These are phyloP conservation scores for Crossoptilon crossoptilon DNA, from an alignment of 2,797 vertebrate genomes.

Conservation along the genomic window DNA sequence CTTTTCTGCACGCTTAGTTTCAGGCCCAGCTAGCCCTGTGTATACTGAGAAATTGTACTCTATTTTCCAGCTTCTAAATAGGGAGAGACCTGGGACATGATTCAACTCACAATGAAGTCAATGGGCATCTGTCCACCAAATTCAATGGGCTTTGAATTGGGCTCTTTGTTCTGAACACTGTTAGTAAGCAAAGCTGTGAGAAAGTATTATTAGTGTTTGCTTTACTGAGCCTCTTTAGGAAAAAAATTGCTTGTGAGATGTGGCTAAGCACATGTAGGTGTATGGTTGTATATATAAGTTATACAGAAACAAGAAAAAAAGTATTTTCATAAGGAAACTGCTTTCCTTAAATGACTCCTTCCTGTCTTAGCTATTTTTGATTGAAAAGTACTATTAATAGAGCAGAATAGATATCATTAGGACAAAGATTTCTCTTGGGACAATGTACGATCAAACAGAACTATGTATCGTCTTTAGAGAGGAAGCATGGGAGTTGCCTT, in stretches of 20 bases:
- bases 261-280: not conserved
- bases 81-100: not conserved
- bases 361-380: constrained; percentile 4
- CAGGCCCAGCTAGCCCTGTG: constrained; percentile 1
- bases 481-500: not conserved
- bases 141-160: not conserved
- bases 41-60: not conserved
- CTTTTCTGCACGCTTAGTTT: not conserved
- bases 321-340: not conserved
- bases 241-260: not conserved
- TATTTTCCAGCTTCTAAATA: constrained; percentile 5
- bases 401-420: not conserved
- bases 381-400: constrained; percentile 24
- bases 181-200: constrained; percentile 35
- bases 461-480: not conserved
- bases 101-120: constrained; percentile 41
- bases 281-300: not conserved
- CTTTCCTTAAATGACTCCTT: constrained; percentile 19
- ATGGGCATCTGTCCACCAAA: constrained; percentile 43
- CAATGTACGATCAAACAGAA: not conserved
- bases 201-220: not conserved
- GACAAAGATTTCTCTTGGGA: constrained; percentile 8
- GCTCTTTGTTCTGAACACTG: not conserved
- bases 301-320: not conserved
- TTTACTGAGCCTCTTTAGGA: not conserved